phyloP scores from a whole-genome alignment of 2,113 vertebrate genomes.

The Hemiprocne comata region DNA sequence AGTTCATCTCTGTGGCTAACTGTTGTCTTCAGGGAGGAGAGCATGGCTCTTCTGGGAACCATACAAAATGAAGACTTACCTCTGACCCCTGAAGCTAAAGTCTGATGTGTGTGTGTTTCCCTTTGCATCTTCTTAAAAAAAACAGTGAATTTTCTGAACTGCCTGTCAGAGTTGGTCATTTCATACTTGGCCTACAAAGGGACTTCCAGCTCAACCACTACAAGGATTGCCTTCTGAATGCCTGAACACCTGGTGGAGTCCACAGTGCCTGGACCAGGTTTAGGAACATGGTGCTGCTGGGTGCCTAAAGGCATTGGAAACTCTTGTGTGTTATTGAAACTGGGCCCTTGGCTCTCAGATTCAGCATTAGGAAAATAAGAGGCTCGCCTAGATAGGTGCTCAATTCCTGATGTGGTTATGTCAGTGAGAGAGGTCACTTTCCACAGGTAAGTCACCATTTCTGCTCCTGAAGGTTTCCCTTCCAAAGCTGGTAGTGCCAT shows the following conservation, averaged over 20 bases:
- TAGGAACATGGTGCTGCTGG: not conserved
- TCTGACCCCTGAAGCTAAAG: not conserved
- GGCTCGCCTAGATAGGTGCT: not conserved
- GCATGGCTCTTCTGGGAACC: not conserved
- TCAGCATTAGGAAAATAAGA: not conserved
- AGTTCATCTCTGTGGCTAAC: not conserved
- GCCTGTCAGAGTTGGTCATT: not conserved
- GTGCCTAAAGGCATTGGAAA: not conserved
- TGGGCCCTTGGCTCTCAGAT: rapidly evolving
- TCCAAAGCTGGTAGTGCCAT: not conserved
- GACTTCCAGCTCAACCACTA: not conserved
- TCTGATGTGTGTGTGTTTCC: not conserved
- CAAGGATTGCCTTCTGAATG: not conserved
- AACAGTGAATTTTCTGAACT: rapidly evolving
- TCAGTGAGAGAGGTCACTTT: not conserved
- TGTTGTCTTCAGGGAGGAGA: not conserved
- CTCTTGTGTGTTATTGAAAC: not conserved
- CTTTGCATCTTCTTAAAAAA: not conserved
- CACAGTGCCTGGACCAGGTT: not conserved
- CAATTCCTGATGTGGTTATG: not conserved
- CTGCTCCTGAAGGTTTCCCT: not conserved
- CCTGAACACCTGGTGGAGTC: not conserved
- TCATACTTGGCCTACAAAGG: not conserved
- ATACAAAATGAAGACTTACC: not conserved
- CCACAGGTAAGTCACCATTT: not conserved